Percentiles rank a stretch among this genome's conserved stretches.
phyloP scores from a whole-genome alignment of 2,888 invertebrate species.

The Agrenia bidenticulata region DNA sequence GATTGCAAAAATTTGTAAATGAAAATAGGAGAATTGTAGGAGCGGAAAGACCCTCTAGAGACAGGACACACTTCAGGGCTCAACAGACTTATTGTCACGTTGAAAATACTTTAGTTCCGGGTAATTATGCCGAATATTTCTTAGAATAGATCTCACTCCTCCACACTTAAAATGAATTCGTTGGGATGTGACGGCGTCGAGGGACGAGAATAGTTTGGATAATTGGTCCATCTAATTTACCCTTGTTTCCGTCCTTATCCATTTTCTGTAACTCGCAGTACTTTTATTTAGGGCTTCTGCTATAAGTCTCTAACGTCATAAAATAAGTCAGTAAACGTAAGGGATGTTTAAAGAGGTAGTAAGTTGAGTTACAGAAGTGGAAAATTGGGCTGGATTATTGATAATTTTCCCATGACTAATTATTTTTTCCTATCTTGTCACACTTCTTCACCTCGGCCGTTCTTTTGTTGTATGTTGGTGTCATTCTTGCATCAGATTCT shows the following conservation, averaged over 20 bases:
- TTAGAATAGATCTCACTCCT: not conserved
- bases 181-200: constrained; percentile 7
- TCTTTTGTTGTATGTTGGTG: no score
- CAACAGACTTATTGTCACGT: not conserved
- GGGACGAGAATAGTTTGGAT: not conserved
- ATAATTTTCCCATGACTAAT: constrained; percentile 23
- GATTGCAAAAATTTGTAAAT: no score
- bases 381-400: constrained; percentile 18
- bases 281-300: no score
- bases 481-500: no score
- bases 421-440: constrained; percentile 10
- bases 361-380: constrained; percentile 1
- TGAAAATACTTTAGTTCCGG: not conserved
- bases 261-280: not conserved
- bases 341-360: not conserved
- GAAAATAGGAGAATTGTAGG: not conserved
- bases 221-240: constrained; percentile 16
- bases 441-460: not conserved
- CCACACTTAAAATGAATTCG: not conserved
- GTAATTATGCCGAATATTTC: constrained; percentile 4
- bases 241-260: constrained; percentile 18
- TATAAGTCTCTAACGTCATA: no score
- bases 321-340: no score
- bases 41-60: not conserved
- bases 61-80: constrained; percentile 7